Evolutionary conservation across 2,113 vertebrate genomes (phyloP), one percentile per base, ranked within the genome.

Genomic region (Otocyon megalotis): DNA sequence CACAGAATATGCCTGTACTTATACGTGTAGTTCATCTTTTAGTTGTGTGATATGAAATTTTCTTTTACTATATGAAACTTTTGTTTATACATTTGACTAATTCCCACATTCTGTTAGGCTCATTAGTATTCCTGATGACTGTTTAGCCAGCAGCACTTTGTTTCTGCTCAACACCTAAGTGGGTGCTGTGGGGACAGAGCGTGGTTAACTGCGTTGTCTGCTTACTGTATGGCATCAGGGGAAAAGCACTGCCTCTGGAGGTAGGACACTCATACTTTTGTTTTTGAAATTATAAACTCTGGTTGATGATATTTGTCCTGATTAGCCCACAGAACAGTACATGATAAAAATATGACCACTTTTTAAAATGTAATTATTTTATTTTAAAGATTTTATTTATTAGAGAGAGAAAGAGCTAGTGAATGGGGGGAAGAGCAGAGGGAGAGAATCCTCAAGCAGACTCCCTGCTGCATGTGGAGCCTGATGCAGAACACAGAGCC

Each of bases 201-300:
- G 2, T 0, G 0, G 20, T 58, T 62, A 89, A 16, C n/a, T 53
- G 50, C 14, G 0, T 28, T 53, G 56, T 24, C 37, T 74, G 24
- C 8, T 60, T 5, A 50, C 56, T 37, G 0, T 28, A 0, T 1
- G 30, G 7, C 80, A 56, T 67, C 10, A 0, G 7, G 32, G 56
- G 60, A 8, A 37, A 17, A 79, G 62, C 28, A 53, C n/a, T n/a
- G 58, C 28, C 58, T 76, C 77, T 11, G 12, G 58, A 54, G 79
- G 71, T 14, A 71, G 48, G 54, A 62, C 9, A 50, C 19, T 20
- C 50, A 30, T 9, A 63, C 30, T 85, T 93, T 53, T 48, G 35
- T n/a, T 62, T 53, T 48, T 65, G n/a, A 65, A 65, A 72, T 58
- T 76, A 72, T 65, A 32, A 92, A 50, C 11, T 58, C 20, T 53